Conservation (phyloP, 2,888 invertebrate genomes). For the Spodoptera exigua region DNA sequence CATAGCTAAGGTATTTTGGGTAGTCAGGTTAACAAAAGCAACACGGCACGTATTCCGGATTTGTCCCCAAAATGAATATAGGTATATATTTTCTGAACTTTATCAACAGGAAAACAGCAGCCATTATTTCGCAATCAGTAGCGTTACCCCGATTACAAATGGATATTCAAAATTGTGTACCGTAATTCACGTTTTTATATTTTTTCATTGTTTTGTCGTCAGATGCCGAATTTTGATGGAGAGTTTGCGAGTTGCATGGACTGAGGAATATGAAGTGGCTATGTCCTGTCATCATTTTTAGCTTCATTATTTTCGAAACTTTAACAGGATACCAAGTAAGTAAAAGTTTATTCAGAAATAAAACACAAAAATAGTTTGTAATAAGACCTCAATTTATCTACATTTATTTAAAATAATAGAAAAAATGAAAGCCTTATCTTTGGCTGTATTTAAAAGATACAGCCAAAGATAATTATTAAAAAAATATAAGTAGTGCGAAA, state of each 20-base stretch:
- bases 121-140: constrained; percentile 22
- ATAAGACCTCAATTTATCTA: no score
- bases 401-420: no score
- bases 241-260: constrained; percentile 55
- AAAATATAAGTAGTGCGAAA: no score
- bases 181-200: neutral
- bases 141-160: neutral
- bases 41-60: constrained; percentile 27
- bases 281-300: constrained; percentile 69
- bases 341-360: constrained; percentile 35
- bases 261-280: constrained; percentile 79
- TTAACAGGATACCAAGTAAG: constrained; percentile 72
- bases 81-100: constrained; percentile 8
- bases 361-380: no score
- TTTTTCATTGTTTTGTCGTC: constrained; percentile 27
- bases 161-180: neutral
- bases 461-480: no score
- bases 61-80: constrained; percentile 12
- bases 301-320: constrained; percentile 70
- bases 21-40: neutral
- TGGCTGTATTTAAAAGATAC: no score
- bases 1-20: no score
- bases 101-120: constrained; percentile 26
- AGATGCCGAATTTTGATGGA: constrained; percentile 76
- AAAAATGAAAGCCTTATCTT: no score